Evolutionary conservation across 2,888 invertebrate genomes (phyloP).

Genomic region (Trachelus iudaicus): DNA sequence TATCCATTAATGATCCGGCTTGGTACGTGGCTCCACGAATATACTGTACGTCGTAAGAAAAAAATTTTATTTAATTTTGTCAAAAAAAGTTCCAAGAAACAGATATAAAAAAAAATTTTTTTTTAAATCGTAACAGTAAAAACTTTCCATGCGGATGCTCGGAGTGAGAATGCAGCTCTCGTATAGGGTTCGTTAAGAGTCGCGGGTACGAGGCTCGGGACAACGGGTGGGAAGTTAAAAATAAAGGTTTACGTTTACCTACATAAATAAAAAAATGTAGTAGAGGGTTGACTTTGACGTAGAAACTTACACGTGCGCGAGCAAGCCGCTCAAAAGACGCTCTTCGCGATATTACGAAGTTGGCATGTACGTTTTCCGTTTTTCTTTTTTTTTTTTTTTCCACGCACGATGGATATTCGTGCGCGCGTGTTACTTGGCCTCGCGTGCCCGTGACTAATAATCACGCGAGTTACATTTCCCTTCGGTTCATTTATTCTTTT

Average conservation of each 20-base stretch:
- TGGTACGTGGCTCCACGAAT: neutral
- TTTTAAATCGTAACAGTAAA: neutral
- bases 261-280: neutral
- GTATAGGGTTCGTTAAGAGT: neutral
- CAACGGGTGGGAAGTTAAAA: neutral
- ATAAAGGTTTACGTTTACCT: neutral
- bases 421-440: neutral
- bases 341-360: neutral
- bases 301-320: neutral
- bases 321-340: neutral
- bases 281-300: neutral
- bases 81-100: neutral
- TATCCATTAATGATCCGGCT: neutral
- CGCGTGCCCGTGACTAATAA: constrained; percentile 9
- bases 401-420: neutral
- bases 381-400: neutral
- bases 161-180: neutral
- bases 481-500: constrained; percentile 10
- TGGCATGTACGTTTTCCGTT: neutral
- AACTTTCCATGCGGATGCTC: neutral
- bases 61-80: neutral
- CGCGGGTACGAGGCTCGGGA: neutral
- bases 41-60: neutral
- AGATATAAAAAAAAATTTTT: neutral
- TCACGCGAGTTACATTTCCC: constrained; percentile 6